Percentiles rank a stretch among this genome's conserved stretches.
Evolutionary conservation across 2,888 invertebrate species (phyloP).

Genomic region (Phoronis australis): DNA sequence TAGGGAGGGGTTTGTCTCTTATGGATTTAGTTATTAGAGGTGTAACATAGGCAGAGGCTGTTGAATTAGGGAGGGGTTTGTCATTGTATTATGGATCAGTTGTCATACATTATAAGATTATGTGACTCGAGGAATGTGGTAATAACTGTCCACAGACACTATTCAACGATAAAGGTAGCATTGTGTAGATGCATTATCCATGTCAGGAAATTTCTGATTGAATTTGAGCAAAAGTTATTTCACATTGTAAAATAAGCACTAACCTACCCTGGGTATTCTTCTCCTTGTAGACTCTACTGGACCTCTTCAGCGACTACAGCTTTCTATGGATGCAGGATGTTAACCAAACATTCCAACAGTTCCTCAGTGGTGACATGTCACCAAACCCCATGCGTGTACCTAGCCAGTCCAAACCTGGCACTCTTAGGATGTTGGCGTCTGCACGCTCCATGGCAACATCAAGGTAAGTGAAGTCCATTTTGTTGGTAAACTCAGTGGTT

Average conservation of each 20-base stretch:
- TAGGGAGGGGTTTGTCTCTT: no score
- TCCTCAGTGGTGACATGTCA: conserved; percentile 41
- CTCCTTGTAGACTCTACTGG: conserved; percentile 30
- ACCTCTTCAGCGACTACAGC: conserved; percentile 42
- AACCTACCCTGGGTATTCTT: conserved; percentile 1
- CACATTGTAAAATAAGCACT: no score
- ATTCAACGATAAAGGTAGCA: no score
- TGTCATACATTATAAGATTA: no score
- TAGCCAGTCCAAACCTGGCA: conserved; percentile 23
- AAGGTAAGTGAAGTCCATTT: conserved; percentile 12
- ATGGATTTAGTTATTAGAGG: no score
- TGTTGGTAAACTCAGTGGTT: neutral
- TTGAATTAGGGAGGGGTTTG: no score
- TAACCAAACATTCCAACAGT: conserved; percentile 46
- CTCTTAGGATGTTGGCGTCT: conserved; percentile 21
- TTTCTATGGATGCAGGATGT: conserved; percentile 51
- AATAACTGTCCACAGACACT: no score
- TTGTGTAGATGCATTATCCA: no score
- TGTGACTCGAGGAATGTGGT: no score
- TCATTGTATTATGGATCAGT: no score
- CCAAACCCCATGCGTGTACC: conserved; percentile 41
- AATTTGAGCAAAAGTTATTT: no score
- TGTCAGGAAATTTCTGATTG: neutral
- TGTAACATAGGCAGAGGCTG: no score
- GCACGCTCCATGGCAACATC: conserved; percentile 22